Percentiles rank a stretch among this genome's conserved stretches.
phyloP scores from a whole-genome alignment of 2,888 invertebrate genomes.

The Galerucella nymphaeae region DNA sequence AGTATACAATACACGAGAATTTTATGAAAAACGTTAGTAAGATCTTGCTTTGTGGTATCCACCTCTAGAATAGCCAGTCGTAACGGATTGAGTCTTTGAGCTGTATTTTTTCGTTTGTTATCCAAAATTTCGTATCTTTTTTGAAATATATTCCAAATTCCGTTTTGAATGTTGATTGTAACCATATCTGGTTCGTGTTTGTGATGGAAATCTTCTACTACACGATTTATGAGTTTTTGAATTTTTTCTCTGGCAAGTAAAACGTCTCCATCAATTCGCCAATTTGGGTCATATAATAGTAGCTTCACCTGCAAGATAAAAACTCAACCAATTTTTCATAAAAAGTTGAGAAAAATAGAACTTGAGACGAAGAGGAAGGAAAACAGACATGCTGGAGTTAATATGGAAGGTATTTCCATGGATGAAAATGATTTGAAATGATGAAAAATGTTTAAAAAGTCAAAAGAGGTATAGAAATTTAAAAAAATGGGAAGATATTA shows the following conservation, averaged over 20 bases:
- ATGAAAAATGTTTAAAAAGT: too few relatives aligned
- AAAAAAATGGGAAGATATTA: too few relatives aligned
- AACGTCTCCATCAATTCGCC: conserved; percentile 30
- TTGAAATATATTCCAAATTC: conserved; percentile 12
- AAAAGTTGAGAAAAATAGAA: background rate
- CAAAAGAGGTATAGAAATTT: too few relatives aligned
- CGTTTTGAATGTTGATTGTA: conserved; percentile 29
- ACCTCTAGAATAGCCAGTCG: conserved; percentile 24
- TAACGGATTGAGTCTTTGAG: background rate
- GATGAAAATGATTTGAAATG: too few relatives aligned
- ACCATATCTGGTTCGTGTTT: conserved; percentile 11
- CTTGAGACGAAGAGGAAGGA: background rate
- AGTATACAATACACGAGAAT: conserved; percentile 23
- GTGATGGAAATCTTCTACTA: conserved; percentile 12
- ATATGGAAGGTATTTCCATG: too few relatives aligned
- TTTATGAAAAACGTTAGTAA: conserved; percentile 1
- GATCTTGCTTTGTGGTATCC: background rate
- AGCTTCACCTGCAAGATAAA: conserved; percentile 32
- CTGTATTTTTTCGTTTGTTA: background rate
- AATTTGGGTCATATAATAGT: conserved; percentile 31
- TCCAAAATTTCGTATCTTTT: conserved; percentile 10
- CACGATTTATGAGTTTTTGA: conserved; percentile 24
- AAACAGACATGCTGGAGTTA: background rate
- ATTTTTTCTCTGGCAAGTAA: conserved; percentile 27
- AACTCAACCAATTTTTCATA: background rate